Base-by-base conservation (phyloP, 2,797 vertebrate species). In the Myotis daubentonii region DNA sequence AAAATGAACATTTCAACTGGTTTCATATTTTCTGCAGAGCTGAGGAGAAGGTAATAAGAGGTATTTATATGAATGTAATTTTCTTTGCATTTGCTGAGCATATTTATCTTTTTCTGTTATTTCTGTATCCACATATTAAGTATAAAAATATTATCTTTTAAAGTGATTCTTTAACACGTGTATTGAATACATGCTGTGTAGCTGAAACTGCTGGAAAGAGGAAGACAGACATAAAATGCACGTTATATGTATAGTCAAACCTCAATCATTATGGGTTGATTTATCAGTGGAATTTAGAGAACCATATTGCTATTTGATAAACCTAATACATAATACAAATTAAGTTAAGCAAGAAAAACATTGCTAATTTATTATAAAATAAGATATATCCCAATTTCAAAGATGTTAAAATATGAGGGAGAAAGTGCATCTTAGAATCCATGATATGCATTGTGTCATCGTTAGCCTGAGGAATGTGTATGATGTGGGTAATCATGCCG, bases 1-100 rank as follows among this genome's bases (percentile, higher is more conserved):
- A 96, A 97, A 97, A 96, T 92, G 86, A 96, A 36, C 87, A 84
- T 80, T 97, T 5, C 8, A 94, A 95, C 33, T 79, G 86, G 78
- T 87, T 97, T 97, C 76, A 72, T 93, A 91, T 95, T 95, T 96
- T 95, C 66, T 80, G 55, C 38, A 82, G 17, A 93, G 78, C 74
- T 93, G 47, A 87, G 19, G 60, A 88, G 91, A 92, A 79, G 87
- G 86, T 90, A 97, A 96, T 94, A 75, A 87, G 87, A 94, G 57
- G 30, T 57, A 94, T 74, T 97, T 96, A 96, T 94, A 82, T 30
- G 33, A 90, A 93, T 91, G 75, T 51, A 97, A 97, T 95, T 97
- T 92, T 94, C 87, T 95, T 93, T 92, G 3, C 25, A 91, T 95
- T 92, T 94, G 33, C 91, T 87, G 0, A 95, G 25, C 11, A 79